Conservation (phyloP, 2,113 vertebrate genomes). For the Ariopsis seemanni region DNA sequence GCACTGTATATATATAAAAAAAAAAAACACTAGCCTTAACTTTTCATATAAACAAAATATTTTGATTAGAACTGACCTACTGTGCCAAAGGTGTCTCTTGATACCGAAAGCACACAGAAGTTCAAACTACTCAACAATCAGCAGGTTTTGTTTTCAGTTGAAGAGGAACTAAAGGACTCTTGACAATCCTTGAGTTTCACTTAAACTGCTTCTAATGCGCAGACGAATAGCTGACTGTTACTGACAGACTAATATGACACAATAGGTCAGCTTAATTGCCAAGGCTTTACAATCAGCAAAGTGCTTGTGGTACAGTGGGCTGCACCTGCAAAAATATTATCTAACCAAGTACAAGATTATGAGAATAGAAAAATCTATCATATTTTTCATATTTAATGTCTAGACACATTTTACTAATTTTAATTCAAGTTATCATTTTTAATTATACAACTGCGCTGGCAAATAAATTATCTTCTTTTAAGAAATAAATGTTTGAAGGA, state of each 20-base stretch:
- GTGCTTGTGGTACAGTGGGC: neutral
- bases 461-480: neutral
- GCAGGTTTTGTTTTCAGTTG: conserved; percentile 22
- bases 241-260: conserved; percentile 3
- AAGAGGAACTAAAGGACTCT: conserved; percentile 29
- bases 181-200: conserved; percentile 34
- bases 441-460: neutral
- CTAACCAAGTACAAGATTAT: neutral
- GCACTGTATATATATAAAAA: no score
- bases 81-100: neutral
- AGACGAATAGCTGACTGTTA: conserved; percentile 30
- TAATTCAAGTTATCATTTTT: conserved; percentile 6
- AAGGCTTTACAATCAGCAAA: conserved; percentile 6
- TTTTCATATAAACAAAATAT: neutral
- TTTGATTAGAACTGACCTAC: conserved; percentile 16
- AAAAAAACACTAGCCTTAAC: neutral
- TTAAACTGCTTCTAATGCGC: conserved; percentile 10
- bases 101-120: neutral
- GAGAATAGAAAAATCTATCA: neutral
- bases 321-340: neutral
- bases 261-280: conserved; percentile 13
- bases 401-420: neutral
- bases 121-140: conserved; percentile 24
- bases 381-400: neutral
- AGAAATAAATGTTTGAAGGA: neutral